Percentiles rank a stretch among this genome's conserved stretches.
phyloP scores from a whole-genome alignment of 2,888 invertebrate species.

The Harpagoxenus sublaevis region DNA sequence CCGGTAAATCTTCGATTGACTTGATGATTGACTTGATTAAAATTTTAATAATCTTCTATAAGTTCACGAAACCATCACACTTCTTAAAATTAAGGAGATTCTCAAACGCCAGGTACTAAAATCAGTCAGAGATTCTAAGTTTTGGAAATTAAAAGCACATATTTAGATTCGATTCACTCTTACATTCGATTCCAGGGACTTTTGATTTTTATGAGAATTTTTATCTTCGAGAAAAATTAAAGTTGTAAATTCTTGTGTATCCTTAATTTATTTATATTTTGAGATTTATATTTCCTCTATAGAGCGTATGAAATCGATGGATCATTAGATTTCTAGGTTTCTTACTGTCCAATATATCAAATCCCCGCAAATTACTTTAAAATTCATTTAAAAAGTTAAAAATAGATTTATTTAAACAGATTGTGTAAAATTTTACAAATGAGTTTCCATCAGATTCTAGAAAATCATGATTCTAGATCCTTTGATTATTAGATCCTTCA shows the following conservation, averaged over 20 bases:
- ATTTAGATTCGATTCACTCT: not conserved
- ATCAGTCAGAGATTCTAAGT: not conserved
- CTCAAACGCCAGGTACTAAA: not conserved
- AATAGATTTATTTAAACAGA: conserved; percentile 20
- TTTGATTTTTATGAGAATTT: not conserved
- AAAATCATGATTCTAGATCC: not conserved
- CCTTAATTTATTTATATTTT: conserved; percentile 5
- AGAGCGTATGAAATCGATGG: not conserved
- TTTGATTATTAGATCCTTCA: conserved; percentile 19
- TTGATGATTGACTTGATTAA: not conserved
- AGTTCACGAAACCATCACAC: not conserved
- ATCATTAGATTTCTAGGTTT: not conserved
- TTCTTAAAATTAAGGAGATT: conserved; percentile 18
- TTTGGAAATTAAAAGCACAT: not conserved
- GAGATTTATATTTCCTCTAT: not conserved
- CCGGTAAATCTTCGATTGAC: not conserved
- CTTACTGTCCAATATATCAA: not conserved
- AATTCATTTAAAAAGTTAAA: conserved; percentile 22
- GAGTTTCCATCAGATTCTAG: not conserved
- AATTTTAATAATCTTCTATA: conserved; percentile 7
- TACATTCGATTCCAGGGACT: not conserved
- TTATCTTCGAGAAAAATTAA: not conserved
- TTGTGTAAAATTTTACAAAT: conserved; percentile 6
- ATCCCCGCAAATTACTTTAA: not conserved
- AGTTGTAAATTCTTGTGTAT: not conserved